phyloP scores from a whole-genome alignment of 2,113 vertebrate species.

The Riparia riparia region DNA sequence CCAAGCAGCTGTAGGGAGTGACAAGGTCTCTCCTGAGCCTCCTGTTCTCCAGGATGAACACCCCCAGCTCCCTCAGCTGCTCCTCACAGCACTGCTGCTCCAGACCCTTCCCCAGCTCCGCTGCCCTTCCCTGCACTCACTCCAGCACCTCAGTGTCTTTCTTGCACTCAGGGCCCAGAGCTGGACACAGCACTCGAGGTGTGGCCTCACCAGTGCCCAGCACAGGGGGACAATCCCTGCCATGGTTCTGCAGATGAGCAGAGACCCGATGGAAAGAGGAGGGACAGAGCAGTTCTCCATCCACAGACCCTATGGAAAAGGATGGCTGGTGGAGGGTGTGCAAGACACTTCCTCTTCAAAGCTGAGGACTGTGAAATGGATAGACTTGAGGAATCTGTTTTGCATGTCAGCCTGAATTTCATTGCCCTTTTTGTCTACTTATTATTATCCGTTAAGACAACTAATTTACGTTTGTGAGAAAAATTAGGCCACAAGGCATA shows the following conservation, averaged over 20 bases:
- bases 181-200: not conserved
- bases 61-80: not conserved
- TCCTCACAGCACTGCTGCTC: not conserved
- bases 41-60: not conserved
- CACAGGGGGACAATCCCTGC: not conserved
- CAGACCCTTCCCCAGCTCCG: not conserved
- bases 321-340: not conserved
- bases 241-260: accelerated
- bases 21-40: not conserved
- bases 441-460: not conserved
- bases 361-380: not conserved
- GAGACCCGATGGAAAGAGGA: not conserved
- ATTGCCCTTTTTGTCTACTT: not conserved
- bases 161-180: not conserved
- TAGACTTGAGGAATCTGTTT: not conserved
- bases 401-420: not conserved
- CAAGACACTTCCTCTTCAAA: accelerated
- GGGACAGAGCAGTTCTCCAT: not conserved
- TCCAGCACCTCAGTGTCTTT: not conserved
- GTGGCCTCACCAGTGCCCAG: not conserved
- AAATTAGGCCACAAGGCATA: not conserved
- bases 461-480: not conserved
- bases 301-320: accelerated
- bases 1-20: accelerated
- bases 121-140: not conserved